Evolutionary conservation across 2,113 vertebrate species (phyloP).

Genomic region (Corythoichthys haematopterus): DNA sequence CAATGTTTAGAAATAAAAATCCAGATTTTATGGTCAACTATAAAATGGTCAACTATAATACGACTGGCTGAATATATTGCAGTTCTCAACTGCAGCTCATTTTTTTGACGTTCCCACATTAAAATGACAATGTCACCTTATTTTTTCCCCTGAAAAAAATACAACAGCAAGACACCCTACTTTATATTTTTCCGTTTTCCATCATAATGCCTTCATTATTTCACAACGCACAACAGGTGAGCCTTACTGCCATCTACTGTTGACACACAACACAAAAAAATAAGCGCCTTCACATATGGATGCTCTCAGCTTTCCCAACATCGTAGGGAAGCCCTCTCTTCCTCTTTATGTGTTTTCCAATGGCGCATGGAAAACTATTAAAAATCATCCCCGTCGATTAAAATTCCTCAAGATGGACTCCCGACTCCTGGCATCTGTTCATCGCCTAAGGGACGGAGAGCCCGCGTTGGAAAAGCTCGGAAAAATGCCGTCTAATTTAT

Average conservation of each 20-base stretch:
- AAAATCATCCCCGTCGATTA: conserved; percentile 52
- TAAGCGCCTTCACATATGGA: conserved; percentile 46
- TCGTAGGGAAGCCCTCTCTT: conserved; percentile 64
- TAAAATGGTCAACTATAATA: too few relatives aligned
- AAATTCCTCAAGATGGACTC: conserved; percentile 66
- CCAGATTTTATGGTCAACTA: not conserved
- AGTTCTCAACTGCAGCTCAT: not conserved
- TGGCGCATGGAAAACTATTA: conserved; percentile 69
- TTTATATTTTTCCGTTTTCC: not conserved
- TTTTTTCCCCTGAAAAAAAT: not conserved
- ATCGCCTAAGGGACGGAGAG: conserved; percentile 60
- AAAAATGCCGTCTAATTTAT: conserved; percentile 55
- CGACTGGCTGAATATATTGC: not conserved
- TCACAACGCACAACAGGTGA: conserved; percentile 5
- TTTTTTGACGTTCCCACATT: not conserved
- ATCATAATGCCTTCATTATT: conserved; percentile 17
- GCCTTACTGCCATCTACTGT: conserved; percentile 33
- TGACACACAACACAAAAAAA: conserved; percentile 34
- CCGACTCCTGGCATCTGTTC: conserved; percentile 57
- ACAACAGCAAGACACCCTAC: not conserved
- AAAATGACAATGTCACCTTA: not conserved
- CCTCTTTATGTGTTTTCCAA: conserved; percentile 34
- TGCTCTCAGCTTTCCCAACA: conserved; percentile 45
- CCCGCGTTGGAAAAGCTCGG: conserved; percentile 64
- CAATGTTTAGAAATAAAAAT: not conserved